These are phyloP conservation scores for Sarcophaga caerulescens DNA, from an alignment of 2,888 invertebrate genomes.

Conservation along the genomic window DNA sequence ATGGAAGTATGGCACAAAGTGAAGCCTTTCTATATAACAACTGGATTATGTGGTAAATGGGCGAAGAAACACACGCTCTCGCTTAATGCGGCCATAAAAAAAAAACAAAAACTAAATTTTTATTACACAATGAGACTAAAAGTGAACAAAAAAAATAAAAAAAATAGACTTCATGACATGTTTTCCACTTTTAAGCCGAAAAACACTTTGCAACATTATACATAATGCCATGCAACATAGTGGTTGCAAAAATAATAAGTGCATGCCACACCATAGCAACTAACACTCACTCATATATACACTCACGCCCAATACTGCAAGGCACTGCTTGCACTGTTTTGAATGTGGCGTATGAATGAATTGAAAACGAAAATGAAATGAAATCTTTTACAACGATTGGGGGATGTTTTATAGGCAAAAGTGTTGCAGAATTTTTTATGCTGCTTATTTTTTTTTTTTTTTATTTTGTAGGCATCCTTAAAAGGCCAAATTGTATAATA, in stretches of 20 bases:
- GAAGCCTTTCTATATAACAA: slow-evolving; percentile 38
- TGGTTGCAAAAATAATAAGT: slow-evolving; percentile 38
- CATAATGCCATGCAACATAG: not conserved
- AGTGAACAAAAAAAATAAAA: slow-evolving; percentile 42
- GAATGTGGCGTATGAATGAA: not conserved
- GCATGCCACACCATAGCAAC: slow-evolving; percentile 1
- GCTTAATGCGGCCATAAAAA: slow-evolving; percentile 48
- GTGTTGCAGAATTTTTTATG: too few relatives aligned
- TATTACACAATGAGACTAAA: slow-evolving; percentile 63
- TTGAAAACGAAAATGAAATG: slow-evolving; percentile 17
- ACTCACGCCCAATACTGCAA: slow-evolving; percentile 5
- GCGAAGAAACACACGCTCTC: slow-evolving; percentile 42
- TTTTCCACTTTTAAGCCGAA: slow-evolving; percentile 43
- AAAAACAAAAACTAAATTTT: slow-evolving; percentile 1
- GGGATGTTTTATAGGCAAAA: not conserved
- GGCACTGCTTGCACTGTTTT: not conserved
- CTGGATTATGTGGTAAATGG: slow-evolving; percentile 54
- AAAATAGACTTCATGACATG: slow-evolving; percentile 56
- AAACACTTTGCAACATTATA: slow-evolving; percentile 44
- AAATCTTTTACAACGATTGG: slow-evolving; percentile 8
- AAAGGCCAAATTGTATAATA: slow-evolving; percentile 55
- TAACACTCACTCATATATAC: not conserved
- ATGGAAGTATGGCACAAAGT: not conserved
- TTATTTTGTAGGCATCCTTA: slow-evolving; percentile 33
- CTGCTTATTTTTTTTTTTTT: slow-evolving; percentile 3